Evolutionary conservation across 2,113 vertebrate species (phyloP).

Genomic region (Neofelis nebulosa): DNA sequence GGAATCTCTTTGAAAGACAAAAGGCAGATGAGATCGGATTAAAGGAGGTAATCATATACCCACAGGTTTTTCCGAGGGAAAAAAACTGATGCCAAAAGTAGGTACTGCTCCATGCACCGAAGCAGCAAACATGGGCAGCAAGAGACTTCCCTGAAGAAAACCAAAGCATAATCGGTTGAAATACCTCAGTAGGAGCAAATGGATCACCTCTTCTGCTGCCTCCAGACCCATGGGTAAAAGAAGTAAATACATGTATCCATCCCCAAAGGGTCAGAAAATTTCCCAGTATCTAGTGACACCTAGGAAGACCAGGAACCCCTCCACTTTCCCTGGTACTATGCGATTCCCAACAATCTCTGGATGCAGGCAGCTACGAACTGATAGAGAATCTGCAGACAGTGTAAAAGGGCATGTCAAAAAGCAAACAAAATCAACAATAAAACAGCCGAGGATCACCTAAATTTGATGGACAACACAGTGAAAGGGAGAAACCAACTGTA

Average conservation of each 20-base stretch:
- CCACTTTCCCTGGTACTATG: not conserved
- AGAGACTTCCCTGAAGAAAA: not conserved
- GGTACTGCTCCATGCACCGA: not conserved
- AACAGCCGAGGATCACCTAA: not conserved
- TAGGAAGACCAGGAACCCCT: not conserved
- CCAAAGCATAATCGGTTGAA: not conserved
- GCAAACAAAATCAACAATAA: not conserved
- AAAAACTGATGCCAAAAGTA: not conserved
- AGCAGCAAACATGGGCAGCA: not conserved
- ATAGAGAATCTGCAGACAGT: not conserved
- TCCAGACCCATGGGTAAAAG: not conserved
- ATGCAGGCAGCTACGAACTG: not conserved
- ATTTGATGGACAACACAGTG: not conserved
- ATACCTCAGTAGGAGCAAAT: not conserved
- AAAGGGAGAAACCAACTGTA: not conserved
- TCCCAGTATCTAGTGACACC: not conserved
- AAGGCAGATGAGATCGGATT: not conserved
- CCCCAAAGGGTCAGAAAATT: not conserved
- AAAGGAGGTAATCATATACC: not conserved
- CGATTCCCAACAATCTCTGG: not conserved
- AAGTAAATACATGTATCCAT: not conserved
- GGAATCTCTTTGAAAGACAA: constrained; percentile 5
- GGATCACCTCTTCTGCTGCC: not conserved
- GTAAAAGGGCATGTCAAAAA: not conserved
- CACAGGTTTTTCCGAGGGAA: not conserved